Conservation (phyloP, 2,797 vertebrate genomes). For the Acridotheres tristis region DNA sequence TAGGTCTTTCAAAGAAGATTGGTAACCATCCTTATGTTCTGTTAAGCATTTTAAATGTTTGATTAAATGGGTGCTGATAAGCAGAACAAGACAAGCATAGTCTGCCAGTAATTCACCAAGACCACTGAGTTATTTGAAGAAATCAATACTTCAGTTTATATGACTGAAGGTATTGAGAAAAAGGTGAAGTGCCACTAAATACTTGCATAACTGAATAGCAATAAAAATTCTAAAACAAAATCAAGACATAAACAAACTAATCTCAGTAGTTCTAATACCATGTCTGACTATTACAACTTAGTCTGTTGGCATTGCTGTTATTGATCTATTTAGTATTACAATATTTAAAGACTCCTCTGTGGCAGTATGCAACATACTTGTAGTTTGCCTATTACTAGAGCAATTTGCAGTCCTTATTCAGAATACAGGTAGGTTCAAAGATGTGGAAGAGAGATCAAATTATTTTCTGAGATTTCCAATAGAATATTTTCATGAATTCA, state of each 20-base stretch:
- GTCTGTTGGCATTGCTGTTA: not conserved
- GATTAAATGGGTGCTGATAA: slow-evolving; percentile 56
- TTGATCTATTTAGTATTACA: not conserved
- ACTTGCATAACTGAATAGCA: slow-evolving; percentile 3
- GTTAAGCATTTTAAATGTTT: slow-evolving; percentile 38
- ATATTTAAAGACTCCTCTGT: not conserved
- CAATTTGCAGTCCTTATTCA: not conserved
- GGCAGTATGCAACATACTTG: not conserved
- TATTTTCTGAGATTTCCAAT: not conserved
- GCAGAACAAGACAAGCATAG: slow-evolving; percentile 52
- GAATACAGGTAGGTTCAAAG: not conserved
- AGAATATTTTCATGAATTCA: not conserved
- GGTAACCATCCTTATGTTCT: slow-evolving; percentile 9
- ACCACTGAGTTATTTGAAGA: slow-evolving; percentile 38
- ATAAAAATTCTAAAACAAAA: slow-evolving; percentile 2
- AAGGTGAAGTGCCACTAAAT: not conserved
- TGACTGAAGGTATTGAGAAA: not conserved
- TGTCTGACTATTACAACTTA: not conserved
- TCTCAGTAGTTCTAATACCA: not conserved
- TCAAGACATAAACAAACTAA: not conserved
- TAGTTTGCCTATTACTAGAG: not conserved
- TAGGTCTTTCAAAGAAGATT: slow-evolving; percentile 27
- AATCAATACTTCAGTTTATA: slow-evolving; percentile 57
- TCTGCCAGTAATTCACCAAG: slow-evolving; percentile 59
- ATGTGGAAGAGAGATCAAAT: not conserved